Evolutionary conservation across 2,888 invertebrate genomes (phyloP), one percentile per base, ranked within the genome.

Genomic region (Meteorus colon): DNA sequence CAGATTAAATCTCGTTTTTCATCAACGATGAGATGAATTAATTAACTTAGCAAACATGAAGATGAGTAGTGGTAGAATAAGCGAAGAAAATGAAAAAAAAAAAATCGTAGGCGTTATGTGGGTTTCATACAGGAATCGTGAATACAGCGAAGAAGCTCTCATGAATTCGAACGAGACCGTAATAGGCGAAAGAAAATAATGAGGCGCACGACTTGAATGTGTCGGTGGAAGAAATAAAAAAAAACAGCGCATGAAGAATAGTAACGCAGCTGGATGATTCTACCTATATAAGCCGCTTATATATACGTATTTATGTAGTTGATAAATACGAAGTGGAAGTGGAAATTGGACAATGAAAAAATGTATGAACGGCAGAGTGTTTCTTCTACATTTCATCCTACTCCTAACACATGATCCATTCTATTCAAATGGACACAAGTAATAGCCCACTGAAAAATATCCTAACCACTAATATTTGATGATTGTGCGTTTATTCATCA

Each of bases 131-230:
- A 29, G 41, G 27, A 59, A 31, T 55, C 34, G 16, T 0, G 71
- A 62, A 71, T 62, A 71, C 59, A 12, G 41, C 12, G 41, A 41
- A 41, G 41, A 41, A 41, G 62, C 37, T 75, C 75, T 34, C 71
- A 66, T 55, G 66, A 66, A 75, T 71, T 67, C 67, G 71, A 60
- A 60, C 55, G 66, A 45, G 48, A 75, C 75, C 72, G 72, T 76
- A 76, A 73, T 73, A 76, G 76, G 72, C 60, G 41, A 75, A 59
- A 66, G 45, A 66, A 75, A 59, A 71, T 55, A 55, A 48, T 41
- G 66, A 55, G 70, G 37, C 68, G 55, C 41, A 59, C 24, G 37
- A 71, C 72, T 55, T 75, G 74, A 75, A 75, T 70, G 69, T 75
- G 62, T 62, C 72, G 45, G 67, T 51, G 37, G 55, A 34, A 71